phyloP scores from a whole-genome alignment of 2,888 invertebrate genomes.

The Andricus quercusramuli region DNA sequence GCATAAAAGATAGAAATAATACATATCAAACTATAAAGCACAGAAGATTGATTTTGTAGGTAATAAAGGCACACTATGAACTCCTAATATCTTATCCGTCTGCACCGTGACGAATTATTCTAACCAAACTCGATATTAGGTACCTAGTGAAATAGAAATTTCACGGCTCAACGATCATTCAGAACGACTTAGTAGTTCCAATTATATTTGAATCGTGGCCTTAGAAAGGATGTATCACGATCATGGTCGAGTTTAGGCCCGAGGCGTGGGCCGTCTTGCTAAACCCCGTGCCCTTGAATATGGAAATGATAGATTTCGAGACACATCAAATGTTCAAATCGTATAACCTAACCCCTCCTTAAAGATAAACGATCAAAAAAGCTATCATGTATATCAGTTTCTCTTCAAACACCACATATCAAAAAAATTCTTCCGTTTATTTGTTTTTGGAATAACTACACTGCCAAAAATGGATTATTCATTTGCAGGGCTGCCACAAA shows the following conservation, averaged over 20 bases:
- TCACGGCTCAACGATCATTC: neutral
- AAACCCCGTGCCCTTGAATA: neutral
- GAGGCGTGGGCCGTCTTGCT: slow-evolving; percentile 7
- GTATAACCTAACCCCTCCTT: neutral
- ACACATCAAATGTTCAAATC: neutral
- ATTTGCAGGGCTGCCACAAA: no score
- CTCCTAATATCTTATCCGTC: neutral
- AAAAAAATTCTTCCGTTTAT: neutral
- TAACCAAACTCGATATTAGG: neutral
- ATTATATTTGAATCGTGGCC: neutral
- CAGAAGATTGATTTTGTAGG: neutral
- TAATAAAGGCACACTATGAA: neutral
- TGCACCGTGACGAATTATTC: neutral
- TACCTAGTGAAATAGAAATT: neutral
- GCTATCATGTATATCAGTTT: neutral
- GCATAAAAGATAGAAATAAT: neutral
- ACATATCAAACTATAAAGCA: neutral
- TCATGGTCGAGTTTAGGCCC: neutral
- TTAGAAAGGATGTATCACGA: slow-evolving; percentile 12
- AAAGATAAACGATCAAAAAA: neutral
- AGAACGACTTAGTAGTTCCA: neutral
- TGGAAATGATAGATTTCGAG: neutral
- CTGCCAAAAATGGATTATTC: no score
- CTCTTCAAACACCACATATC: neutral
- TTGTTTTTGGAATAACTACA: neutral